Percentiles rank a stretch among this genome's conserved stretches.
Conservation (phyloP, 2,888 invertebrate genomes). For the Mesorhabditis sp. region DNA sequence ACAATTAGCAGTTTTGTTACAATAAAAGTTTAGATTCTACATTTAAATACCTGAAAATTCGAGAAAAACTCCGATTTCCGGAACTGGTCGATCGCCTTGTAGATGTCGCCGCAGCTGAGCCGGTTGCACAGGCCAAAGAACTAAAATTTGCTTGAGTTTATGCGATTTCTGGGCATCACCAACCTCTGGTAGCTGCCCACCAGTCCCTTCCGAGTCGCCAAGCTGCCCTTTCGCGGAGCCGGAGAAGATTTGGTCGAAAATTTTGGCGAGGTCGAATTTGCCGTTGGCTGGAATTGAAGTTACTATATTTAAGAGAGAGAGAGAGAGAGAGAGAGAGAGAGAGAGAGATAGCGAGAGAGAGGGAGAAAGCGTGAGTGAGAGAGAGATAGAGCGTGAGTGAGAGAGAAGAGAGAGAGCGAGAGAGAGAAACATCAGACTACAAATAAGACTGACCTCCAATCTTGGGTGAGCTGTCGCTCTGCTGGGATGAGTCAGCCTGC, state of each 20-base stretch:
- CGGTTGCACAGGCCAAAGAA: conserved; percentile 55
- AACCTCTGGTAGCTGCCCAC: conserved; percentile 49
- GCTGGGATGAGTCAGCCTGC: conserved; percentile 9
- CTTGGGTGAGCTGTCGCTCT: conserved; percentile 13
- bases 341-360: too few relatives aligned
- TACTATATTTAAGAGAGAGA: neutral
- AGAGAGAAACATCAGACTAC: neutral
- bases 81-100: conserved; percentile 55
- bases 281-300: conserved; percentile 10
- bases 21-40: neutral
- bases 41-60: conserved; percentile 48
- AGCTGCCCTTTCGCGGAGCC: conserved; percentile 46
- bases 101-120: conserved; percentile 52
- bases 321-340: too few relatives aligned
- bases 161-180: neutral
- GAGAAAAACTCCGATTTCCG: conserved; percentile 54
- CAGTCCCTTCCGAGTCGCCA: conserved; percentile 36
- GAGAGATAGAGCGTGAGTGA: too few relatives aligned
- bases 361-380: too few relatives aligned
- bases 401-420: too few relatives aligned
- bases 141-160: conserved; percentile 8
- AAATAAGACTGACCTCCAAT: conserved; percentile 8
- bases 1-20: too few relatives aligned
- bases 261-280: conserved; percentile 45
- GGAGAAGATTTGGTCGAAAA: conserved; percentile 45